A percentile compares a stretch with the other conserved stretches of the same genome.
These are phyloP conservation scores for Mormoops blainvillei DNA, from an alignment of 2,113 vertebrate species.

Conservation along the genomic window DNA sequence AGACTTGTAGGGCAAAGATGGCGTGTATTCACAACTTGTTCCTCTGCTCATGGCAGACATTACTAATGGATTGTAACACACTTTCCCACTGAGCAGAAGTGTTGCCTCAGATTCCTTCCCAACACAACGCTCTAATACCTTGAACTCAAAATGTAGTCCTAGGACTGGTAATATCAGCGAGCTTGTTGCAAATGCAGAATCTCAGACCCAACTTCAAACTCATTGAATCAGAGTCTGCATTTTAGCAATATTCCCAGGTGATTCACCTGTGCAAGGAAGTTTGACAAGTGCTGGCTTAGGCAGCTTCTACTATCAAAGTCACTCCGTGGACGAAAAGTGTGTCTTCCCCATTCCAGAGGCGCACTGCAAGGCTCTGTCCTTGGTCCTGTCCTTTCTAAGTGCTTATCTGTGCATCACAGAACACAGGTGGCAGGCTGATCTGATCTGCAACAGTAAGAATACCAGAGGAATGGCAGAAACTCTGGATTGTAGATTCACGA, in stretches of 20 bases:
- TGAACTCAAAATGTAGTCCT: neutral
- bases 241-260: neutral
- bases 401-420: neutral
- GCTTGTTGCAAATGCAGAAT: neutral
- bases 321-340: neutral
- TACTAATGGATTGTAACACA: neutral
- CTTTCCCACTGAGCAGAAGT: neutral
- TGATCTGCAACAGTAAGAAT: neutral
- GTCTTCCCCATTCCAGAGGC: neutral
- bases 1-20: neutral
- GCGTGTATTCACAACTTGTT: neutral
- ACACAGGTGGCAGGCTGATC: neutral
- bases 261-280: neutral
- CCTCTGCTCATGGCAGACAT: neutral
- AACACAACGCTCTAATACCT: neutral
- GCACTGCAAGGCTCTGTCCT: neutral
- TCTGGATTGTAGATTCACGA: neutral
- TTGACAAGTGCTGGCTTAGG: neutral
- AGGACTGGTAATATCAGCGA: neutral
- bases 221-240: neutral
- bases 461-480: neutral
- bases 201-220: neutral
- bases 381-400: slow-evolving; percentile 17
- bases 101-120: neutral
- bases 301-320: neutral